Percentiles rank a stretch among this genome's conserved stretches.
These are phyloP conservation scores for Marisa cornuarietis DNA, from an alignment of 1,140 invertebrate genomes.

Conservation along the genomic window DNA sequence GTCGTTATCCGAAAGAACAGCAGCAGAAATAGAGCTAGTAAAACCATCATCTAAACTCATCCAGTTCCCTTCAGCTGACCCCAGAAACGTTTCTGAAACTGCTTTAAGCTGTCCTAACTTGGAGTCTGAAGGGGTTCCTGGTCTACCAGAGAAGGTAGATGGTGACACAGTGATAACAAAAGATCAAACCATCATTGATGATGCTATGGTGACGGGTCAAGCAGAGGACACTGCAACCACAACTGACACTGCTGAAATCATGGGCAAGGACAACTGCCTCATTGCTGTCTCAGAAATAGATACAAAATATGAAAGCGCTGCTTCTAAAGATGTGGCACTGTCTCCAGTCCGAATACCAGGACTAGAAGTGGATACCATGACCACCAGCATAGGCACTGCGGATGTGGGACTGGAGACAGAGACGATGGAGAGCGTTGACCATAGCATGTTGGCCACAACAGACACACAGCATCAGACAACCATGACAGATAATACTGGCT, in stretches of 20 bases:
- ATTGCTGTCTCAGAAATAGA: background rate
- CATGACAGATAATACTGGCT: slow-evolving; percentile 29
- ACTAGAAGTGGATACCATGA: slow-evolving; percentile 18
- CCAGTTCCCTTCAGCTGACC: background rate
- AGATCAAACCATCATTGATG: background rate
- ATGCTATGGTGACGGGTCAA: background rate
- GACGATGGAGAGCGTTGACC: slow-evolving; percentile 2
- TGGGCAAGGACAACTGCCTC: background rate
- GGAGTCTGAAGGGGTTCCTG: no score
- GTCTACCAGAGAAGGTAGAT: no score
- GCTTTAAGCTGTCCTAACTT: background rate
- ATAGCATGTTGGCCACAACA: slow-evolving; percentile 23
- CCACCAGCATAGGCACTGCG: background rate
- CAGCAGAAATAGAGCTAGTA: no score
- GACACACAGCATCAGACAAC: slow-evolving; percentile 22
- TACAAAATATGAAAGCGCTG: background rate
- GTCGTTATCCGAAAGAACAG: no score
- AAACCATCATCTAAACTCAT: no score
- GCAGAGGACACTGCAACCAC: no score
- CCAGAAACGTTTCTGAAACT: background rate
- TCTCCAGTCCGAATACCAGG: background rate
- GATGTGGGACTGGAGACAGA: slow-evolving; percentile 24
- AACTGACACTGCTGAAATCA: background rate
- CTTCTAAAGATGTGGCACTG: background rate
- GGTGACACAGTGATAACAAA: background rate